Conservation (phyloP, 2,797 vertebrate species). For the Chiropotes sagulatus region DNA sequence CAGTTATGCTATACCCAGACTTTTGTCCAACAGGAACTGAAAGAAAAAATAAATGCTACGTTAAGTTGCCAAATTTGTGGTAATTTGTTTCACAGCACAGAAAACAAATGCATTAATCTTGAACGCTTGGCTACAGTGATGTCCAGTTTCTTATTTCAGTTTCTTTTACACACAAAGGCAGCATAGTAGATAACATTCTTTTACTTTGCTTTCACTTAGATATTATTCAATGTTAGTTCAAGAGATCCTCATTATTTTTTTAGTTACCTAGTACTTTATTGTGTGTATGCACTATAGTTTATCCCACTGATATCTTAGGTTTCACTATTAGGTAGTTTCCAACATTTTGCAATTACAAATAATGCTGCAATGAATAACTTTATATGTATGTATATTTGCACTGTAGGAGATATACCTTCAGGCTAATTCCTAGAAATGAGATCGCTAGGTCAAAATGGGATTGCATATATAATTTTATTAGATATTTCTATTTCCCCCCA, state of each 20-base stretch:
- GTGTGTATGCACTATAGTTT: not conserved
- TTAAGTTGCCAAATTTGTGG: not conserved
- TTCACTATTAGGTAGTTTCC: not conserved
- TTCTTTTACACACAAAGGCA: not conserved
- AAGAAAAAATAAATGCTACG: not conserved
- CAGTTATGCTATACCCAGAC: not conserved
- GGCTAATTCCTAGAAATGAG: not conserved
- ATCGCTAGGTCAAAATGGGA: not conserved
- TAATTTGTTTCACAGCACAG: not conserved
- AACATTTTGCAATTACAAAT: slow-evolving; percentile 2
- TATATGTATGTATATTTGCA: not conserved
- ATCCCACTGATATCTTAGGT: not conserved
- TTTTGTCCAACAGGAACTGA: not conserved
- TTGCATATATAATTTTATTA: not conserved
- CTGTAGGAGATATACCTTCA: not conserved
- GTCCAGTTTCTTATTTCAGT: not conserved
- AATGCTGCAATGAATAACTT: not conserved
- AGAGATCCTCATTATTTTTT: not conserved
- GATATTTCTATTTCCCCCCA: not conserved
- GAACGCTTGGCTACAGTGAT: not conserved
- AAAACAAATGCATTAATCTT: not conserved
- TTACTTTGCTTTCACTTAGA: not conserved
- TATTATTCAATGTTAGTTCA: not conserved
- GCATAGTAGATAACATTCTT: not conserved
- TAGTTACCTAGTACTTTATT: not conserved